Evolutionary conservation across 2,888 invertebrate species (phyloP).

Genomic region (Stegana nigrithorax): DNA sequence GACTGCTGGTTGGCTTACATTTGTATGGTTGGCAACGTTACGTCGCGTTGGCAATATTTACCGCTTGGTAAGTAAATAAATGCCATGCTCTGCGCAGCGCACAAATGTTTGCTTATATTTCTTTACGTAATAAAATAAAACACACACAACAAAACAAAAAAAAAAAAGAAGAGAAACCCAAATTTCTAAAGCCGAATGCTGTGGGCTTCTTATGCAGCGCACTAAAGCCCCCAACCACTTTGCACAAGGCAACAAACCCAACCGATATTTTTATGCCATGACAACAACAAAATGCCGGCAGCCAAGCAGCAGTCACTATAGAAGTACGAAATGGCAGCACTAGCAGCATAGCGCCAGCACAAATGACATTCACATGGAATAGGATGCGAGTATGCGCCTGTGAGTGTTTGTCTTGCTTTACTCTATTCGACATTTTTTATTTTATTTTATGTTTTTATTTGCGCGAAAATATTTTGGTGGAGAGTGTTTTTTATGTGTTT

Average conservation of each 20-base stretch:
- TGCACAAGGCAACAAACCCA: too few species aligned
- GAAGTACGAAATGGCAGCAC: background rate
- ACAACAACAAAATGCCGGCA: too few species aligned
- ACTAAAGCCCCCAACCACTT: background rate
- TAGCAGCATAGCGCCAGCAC: background rate
- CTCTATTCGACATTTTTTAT: background rate
- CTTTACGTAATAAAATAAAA: slow-evolving; percentile 26
- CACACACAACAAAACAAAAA: too few species aligned
- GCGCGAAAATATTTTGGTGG: background rate
- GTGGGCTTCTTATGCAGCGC: background rate
- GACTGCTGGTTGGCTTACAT: slow-evolving; percentile 6
- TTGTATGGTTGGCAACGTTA: slow-evolving; percentile 6
- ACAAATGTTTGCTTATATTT: slow-evolving; percentile 25
- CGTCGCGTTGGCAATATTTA: slow-evolving; percentile 45
- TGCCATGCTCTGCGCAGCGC: background rate
- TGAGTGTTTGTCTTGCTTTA: background rate
- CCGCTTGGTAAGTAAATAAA: slow-evolving; percentile 61
- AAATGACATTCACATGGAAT: slow-evolving; percentile 3
- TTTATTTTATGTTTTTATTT: slow-evolving; percentile 11
- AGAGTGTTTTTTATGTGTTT: slow-evolving; percentile 16
- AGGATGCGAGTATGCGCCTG: background rate
- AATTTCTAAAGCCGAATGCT: slow-evolving; percentile 20
- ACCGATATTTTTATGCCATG: too few species aligned
- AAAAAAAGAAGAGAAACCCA: too few species aligned
- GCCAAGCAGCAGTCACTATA: too few species aligned